A percentile compares a stretch with the other conserved stretches of the same genome.
These are phyloP conservation scores for Calliopum simillimum DNA, from an alignment of 2,888 invertebrate species.

Conservation along the genomic window DNA sequence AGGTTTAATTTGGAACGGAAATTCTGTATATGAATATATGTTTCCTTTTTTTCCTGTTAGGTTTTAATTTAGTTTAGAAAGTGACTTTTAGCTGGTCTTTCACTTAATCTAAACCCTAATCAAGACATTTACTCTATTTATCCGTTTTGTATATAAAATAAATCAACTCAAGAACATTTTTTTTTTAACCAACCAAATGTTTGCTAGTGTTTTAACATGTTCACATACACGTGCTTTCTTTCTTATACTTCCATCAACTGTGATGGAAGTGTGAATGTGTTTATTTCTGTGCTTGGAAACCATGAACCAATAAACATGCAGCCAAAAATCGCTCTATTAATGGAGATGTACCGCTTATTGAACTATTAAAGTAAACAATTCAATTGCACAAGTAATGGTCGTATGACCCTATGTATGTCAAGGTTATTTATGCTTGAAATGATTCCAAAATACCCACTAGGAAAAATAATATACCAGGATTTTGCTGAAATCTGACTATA, in stretches of 20 bases:
- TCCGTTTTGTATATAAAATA: not conserved
- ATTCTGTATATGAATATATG: too few relatives aligned
- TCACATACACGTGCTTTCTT: not conserved
- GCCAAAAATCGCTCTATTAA: slow-evolving; percentile 16
- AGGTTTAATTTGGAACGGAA: too few relatives aligned
- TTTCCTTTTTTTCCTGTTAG: too few relatives aligned
- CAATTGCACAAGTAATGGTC: too few relatives aligned
- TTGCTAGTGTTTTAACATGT: not conserved
- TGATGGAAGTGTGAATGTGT: too few relatives aligned
- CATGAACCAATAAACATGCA: slow-evolving; percentile 6
- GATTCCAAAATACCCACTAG: too few relatives aligned
- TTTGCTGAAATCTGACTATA: too few relatives aligned
- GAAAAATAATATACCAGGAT: too few relatives aligned
- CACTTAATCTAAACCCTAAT: too few relatives aligned
- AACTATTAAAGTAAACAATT: not conserved
- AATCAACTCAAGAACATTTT: not conserved
- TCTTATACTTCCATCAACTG: not conserved
- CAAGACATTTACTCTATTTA: too few relatives aligned
- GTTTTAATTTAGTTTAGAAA: too few relatives aligned
- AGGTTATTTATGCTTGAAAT: not conserved
- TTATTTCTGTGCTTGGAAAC: not conserved
- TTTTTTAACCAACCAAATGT: not conserved
- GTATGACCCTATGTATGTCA: not conserved
- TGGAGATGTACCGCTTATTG: not conserved
- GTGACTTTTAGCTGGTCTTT: too few relatives aligned